Percentiles rank a stretch among this genome's conserved stretches.
phyloP scores from a whole-genome alignment of 2,797 vertebrate genomes.

The Parambassis ranga region DNA sequence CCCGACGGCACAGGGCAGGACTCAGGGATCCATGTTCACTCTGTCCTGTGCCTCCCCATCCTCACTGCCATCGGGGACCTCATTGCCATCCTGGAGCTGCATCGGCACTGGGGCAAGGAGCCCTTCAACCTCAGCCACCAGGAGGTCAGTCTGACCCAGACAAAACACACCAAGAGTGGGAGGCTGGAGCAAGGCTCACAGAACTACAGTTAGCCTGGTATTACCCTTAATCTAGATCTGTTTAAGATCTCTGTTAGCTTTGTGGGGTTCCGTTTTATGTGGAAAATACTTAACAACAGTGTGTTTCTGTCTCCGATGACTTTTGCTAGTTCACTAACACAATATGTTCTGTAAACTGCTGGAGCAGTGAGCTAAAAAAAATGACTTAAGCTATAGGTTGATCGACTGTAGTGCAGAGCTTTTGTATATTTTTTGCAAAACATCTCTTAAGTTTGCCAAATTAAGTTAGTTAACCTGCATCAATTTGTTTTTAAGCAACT shows the following conservation, averaged over 20 bases:
- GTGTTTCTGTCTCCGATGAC: not conserved
- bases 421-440: no score
- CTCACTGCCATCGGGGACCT: conserved; percentile 96
- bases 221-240: conserved; percentile 55
- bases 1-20: conserved; percentile 95
- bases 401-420: no score
- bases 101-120: conserved; percentile 92
- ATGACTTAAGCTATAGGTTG: not conserved
- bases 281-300: not conserved
- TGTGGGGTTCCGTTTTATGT: conserved; percentile 22
- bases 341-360: conserved; percentile 8
- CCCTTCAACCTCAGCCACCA: conserved; percentile 94
- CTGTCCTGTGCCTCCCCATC: conserved; percentile 96
- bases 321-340: not conserved
- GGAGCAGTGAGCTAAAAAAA: conserved; percentile 1
- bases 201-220: conserved; percentile 53
- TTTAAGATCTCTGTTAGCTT: conserved; percentile 27
- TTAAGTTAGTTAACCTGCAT: not conserved
- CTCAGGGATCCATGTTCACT: conserved; percentile 93
- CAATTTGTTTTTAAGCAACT: not conserved
- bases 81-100: conserved; percentile 95
- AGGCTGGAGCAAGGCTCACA: conserved; percentile 49
- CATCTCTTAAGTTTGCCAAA: not conserved
- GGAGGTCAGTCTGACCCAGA: conserved; percentile 84
- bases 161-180: conserved; percentile 40